Evolutionary conservation across 1,140 invertebrate genomes (phyloP), one percentile per base, ranked within the genome.

Genomic region (Drosophila kanapiae): DNA sequence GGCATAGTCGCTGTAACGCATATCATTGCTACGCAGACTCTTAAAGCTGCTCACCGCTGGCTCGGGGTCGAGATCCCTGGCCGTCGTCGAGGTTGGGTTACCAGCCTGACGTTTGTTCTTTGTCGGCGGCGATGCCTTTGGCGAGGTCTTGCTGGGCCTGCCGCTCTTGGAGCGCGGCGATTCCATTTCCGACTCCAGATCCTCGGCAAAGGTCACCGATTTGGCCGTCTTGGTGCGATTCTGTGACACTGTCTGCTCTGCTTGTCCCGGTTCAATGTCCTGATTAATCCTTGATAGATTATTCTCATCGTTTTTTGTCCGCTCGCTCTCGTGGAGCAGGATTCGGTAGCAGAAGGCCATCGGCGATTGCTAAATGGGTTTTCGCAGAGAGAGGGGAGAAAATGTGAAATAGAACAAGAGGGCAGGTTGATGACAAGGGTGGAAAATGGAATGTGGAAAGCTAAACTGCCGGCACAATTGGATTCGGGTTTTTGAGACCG

Each of bases 21-120:
- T 87, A 27, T 93, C 92, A 33, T 93, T 92, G 69, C 92, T 93
- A 3, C 92, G 78, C 29, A 93, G 58, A 27, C 92, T 92, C 74
- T 93, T 93, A 56, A 93, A 93, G 48, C 77, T 92, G 72, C 78
- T 91, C 1, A 80, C 57, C 1, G 75, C 40, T 2, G 72, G 75
- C 14, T 33, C 74, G 4, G 13, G 67, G 35, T 64, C 40, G 14
- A 40, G 27, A 23, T 91, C 75, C 14, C 70, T 74, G 40, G 69
- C 33, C 47, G 37, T n/a, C 7, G 35, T n/a, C 5, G 13, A n/a
- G 1, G 13, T 10, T 5, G 51, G 6, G 3, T 4, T 38, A 0
- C 4, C 13, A 1, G 42, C 59, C 59, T 29, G 4, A 6, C 70
- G 68, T 16, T 74, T 74, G 31, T 27, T 48, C 48, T 45, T 56